Evolutionary conservation across 2,797 vertebrate genomes (phyloP).

Genomic region (Peromyscus attwateri): DNA sequence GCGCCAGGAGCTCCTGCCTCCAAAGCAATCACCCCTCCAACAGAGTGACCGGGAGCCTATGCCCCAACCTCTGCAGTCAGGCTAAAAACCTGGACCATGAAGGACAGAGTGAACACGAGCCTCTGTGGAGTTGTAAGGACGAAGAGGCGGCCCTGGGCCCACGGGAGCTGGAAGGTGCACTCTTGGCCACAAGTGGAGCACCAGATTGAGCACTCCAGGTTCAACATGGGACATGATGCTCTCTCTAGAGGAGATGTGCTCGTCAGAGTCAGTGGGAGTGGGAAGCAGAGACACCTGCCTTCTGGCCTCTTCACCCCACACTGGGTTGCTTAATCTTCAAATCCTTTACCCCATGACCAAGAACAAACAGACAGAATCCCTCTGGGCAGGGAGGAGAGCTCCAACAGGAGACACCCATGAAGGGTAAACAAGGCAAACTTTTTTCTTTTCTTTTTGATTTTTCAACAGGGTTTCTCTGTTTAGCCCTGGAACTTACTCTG

Average conservation of each 20-base stretch:
- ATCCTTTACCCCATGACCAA: not conserved
- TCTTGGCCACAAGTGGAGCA: not conserved
- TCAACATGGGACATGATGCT: not conserved
- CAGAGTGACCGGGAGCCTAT: not conserved
- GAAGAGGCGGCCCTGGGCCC: not conserved
- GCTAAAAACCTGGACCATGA: not conserved
- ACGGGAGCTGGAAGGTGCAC: not conserved
- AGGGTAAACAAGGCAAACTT: constrained; percentile 1
- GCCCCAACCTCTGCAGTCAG: not conserved
- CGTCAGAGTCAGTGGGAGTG: not conserved
- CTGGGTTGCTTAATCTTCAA: not conserved
- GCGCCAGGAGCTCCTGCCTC: not conserved
- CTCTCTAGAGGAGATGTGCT: not conserved
- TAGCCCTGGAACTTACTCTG: not conserved
- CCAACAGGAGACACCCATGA: not conserved
- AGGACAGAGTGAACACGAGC: not conserved
- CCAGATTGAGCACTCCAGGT: not conserved
- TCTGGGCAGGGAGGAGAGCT: not conserved
- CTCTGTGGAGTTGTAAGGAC: not conserved
- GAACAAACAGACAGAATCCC: not conserved
- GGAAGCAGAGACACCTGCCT: not conserved
- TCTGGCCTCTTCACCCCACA: not conserved
- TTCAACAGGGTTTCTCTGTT: not conserved
- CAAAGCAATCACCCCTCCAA: not conserved
- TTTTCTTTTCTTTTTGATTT: not conserved